Conservation (phyloP, 2,797 vertebrate species). For the Malacoctenus gilli region DNA sequence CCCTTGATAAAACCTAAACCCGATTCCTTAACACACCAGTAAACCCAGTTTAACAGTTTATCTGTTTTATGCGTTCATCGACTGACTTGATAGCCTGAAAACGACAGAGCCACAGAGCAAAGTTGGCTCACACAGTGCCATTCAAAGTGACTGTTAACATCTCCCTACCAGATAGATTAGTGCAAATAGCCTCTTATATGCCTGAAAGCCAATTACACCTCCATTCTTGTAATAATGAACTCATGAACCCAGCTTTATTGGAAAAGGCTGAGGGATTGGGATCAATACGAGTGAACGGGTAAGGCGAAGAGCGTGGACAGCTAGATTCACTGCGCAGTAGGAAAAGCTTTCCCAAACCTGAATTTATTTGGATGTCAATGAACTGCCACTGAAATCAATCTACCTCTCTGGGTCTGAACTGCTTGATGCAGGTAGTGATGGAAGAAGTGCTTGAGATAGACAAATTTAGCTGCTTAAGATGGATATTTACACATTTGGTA, state of each 20-base stretch:
- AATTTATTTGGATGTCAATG: constrained; percentile 79
- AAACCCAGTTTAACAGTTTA: constrained; percentile 44
- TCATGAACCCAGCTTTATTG: constrained; percentile 77
- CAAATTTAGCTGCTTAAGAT: constrained; percentile 66
- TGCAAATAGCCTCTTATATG: constrained; percentile 71
- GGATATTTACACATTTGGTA: constrained; percentile 74
- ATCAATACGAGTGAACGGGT: constrained; percentile 75
- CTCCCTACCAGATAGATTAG: constrained; percentile 69
- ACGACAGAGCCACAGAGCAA: constrained; percentile 39
- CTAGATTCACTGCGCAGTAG: constrained; percentile 57
- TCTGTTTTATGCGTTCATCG: constrained; percentile 64
- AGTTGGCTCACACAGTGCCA: constrained; percentile 54
- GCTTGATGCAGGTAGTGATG: constrained; percentile 51
- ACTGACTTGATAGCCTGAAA: constrained; percentile 51
- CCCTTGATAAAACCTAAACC: not conserved
- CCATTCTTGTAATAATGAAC: constrained; percentile 80
- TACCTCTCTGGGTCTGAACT: constrained; percentile 28
- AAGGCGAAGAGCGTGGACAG: constrained; percentile 44
- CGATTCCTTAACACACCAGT: constrained; percentile 24
- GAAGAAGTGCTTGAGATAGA: constrained; percentile 52
- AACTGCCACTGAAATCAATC: constrained; percentile 57
- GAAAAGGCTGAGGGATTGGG: constrained; percentile 74
- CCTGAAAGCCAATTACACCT: constrained; percentile 78
- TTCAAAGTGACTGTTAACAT: constrained; percentile 71
- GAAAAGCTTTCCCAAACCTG: constrained; percentile 66